Conservation (phyloP, 2,113 vertebrate species). For the Pristiophorus japonicus region DNA sequence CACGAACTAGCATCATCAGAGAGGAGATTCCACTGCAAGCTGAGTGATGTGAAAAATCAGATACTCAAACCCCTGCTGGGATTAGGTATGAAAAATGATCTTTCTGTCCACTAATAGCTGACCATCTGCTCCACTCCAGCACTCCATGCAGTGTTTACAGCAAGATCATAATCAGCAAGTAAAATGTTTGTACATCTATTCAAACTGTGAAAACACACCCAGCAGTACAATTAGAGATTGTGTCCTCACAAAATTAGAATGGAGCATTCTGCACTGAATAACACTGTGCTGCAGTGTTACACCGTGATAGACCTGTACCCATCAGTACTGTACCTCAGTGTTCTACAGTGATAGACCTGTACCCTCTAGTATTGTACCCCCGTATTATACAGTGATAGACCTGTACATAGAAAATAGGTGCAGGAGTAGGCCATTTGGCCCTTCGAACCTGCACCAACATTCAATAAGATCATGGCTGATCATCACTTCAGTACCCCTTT, state of each 20-base stretch:
- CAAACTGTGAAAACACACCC: not conserved
- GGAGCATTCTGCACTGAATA: not conserved
- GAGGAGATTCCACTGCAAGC: conserved; percentile 80
- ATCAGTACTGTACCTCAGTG: not conserved
- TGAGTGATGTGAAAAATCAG: conserved; percentile 77
- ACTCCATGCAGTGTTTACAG: not conserved
- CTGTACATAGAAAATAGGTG: too few species aligned
- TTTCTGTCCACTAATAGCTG: not conserved
- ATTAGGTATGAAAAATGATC: conserved; percentile 62
- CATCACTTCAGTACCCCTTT: too few species aligned
- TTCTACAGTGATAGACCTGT: not conserved
- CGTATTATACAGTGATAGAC: not conserved
- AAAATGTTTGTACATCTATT: not conserved
- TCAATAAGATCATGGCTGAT: too few species aligned
- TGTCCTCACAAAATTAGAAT: not conserved
- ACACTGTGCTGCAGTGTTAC: not conserved
- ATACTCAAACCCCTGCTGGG: conserved; percentile 83
- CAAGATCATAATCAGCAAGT: not conserved
- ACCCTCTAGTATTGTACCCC: not conserved
- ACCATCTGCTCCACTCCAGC: not conserved
- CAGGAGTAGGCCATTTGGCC: too few species aligned
- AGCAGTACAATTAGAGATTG: not conserved
- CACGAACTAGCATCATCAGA: conserved; percentile 87
- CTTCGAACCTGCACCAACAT: too few species aligned
- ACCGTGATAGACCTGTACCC: not conserved